These are phyloP conservation scores for Orthochromis malagaraziensis DNA, from an alignment of 2,113 vertebrate genomes.

Conservation along the genomic window DNA sequence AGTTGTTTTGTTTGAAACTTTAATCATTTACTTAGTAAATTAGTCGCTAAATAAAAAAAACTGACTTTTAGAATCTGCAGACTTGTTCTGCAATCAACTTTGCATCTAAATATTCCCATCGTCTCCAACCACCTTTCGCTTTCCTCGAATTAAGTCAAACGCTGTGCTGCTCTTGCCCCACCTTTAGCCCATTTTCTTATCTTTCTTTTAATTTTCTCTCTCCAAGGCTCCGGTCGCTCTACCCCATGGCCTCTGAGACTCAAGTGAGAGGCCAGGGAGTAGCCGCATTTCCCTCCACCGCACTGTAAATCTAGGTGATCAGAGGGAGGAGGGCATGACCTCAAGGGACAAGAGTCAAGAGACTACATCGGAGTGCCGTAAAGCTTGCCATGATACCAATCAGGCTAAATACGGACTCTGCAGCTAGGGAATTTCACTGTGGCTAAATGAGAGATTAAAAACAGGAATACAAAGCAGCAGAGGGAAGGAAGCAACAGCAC, in stretches of 20 bases:
- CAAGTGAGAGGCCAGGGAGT: slow-evolving; percentile 39
- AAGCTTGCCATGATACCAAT: background rate
- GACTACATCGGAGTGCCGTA: slow-evolving; percentile 39
- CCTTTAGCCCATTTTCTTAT: background rate
- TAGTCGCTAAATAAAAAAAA: background rate
- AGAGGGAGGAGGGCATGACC: slow-evolving; percentile 19
- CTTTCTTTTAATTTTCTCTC: slow-evolving; percentile 50
- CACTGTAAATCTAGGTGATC: slow-evolving; percentile 36
- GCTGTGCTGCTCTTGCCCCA: background rate
- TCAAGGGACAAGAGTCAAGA: slow-evolving; percentile 25
- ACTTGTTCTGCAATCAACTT: background rate
- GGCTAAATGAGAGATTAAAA: background rate
- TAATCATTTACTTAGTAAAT: background rate
- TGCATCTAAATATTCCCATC: background rate
- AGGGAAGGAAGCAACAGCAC: background rate
- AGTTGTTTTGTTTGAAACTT: background rate
- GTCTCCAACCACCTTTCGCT: background rate
- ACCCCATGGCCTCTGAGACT: slow-evolving; percentile 22
- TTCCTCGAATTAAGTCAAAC: background rate
- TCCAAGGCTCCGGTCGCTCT: slow-evolving; percentile 22
- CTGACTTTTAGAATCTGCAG: background rate
- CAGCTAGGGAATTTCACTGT: slow-evolving; percentile 22
- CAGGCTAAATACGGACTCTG: background rate
- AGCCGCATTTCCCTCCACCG: background rate
- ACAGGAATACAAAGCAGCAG: background rate